Percentiles rank a stretch among this genome's conserved stretches.
Conservation (phyloP, 2,113 vertebrate species). For the Catharus bicknelli region DNA sequence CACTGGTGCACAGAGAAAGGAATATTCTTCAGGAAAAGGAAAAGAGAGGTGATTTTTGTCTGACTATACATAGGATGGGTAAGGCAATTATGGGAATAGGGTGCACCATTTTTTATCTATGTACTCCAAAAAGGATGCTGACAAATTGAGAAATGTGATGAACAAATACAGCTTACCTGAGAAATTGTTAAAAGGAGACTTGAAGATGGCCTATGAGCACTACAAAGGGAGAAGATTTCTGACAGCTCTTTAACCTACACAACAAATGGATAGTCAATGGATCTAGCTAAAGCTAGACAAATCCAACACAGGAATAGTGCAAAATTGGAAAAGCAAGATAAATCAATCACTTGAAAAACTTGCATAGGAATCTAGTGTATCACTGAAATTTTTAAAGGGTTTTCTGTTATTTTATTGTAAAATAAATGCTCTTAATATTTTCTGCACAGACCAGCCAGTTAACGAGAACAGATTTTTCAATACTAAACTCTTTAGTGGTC, state of each 20-base stretch:
- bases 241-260: background rate
- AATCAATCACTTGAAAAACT: background rate
- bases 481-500: background rate
- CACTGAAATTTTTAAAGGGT: background rate
- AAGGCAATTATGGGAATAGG: background rate
- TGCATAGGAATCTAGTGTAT: rapidly evolving
- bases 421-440: background rate
- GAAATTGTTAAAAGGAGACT: background rate
- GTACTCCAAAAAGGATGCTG: background rate
- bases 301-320: background rate
- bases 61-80: background rate
- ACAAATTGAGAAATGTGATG: background rate
- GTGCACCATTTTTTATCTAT: background rate
- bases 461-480: background rate
- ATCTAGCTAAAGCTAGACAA: background rate
- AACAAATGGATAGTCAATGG: background rate
- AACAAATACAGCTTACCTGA: background rate
- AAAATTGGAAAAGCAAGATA: background rate
- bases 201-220: background rate
- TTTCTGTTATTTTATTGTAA: background rate
- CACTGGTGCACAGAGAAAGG: background rate
- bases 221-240: background rate
- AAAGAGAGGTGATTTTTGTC: background rate
- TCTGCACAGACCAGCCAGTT: background rate
- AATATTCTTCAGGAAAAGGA: background rate